phyloP scores from a whole-genome alignment of 2,113 vertebrate species.

The Columbina picui region DNA sequence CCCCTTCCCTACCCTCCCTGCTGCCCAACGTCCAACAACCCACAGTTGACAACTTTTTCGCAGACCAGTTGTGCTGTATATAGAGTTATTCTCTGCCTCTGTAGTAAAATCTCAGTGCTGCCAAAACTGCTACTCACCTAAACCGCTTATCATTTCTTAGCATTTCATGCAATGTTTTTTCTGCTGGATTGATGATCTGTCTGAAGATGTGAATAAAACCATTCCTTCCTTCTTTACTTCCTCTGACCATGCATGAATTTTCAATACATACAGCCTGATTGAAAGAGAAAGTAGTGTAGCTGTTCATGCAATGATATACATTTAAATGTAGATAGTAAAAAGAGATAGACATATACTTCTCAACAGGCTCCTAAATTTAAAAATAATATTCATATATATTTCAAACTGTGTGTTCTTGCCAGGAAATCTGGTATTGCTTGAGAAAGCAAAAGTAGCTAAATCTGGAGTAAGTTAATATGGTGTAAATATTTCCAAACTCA shows the following conservation, averaged over 20 bases:
- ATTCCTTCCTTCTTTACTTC: constrained; percentile 94
- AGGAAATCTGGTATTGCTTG: not conserved
- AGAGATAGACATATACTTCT: not conserved
- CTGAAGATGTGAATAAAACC: constrained; percentile 91
- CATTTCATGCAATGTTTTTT: constrained; percentile 84
- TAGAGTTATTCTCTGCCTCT: accelerated
- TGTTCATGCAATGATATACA: not conserved
- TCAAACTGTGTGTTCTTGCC: not conserved
- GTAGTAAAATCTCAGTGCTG: not conserved
- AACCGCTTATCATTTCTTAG: constrained; percentile 86
- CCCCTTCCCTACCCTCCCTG: not conserved
- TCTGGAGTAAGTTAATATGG: not conserved
- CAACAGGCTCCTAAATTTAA: not conserved
- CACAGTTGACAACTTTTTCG: not conserved
- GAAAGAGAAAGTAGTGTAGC: not conserved
- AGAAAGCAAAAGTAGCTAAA: not conserved
- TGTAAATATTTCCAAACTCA: not conserved
- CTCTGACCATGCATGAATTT: constrained; percentile 93
- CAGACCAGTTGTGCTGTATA: not conserved
- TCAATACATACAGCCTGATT: constrained; percentile 92
- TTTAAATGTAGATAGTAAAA: not conserved
- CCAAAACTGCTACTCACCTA: constrained; percentile 77
- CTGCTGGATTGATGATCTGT: constrained; percentile 86
- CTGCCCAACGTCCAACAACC: not conserved
- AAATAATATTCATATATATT: not conserved